Conservation (phyloP, 2,113 vertebrate genomes). For the Dromaius novaehollandiae region DNA sequence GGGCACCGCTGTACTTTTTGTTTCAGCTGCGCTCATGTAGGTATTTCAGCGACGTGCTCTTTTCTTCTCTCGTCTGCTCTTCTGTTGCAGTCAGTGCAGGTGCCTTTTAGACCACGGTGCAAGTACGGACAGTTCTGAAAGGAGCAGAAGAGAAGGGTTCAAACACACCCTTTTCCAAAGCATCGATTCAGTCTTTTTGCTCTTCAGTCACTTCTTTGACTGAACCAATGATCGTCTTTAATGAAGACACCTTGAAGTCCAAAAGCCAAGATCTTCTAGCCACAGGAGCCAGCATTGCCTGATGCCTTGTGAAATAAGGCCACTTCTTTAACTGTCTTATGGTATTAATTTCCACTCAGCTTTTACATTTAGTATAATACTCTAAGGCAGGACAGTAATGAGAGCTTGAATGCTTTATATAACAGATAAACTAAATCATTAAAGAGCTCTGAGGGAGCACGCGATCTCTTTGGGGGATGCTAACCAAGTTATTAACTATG, state of each 20-base stretch:
- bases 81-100: background rate
- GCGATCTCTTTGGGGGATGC: background rate
- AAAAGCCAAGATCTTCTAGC: background rate
- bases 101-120: background rate
- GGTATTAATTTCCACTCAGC: background rate
- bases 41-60: background rate
- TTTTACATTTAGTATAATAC: background rate
- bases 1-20: background rate
- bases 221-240: background rate
- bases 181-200: background rate
- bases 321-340: background rate
- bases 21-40: background rate
- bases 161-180: background rate
- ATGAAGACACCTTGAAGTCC: background rate
- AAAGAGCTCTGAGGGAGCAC: background rate
- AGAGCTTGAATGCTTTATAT: background rate
- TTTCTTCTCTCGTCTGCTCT: background rate
- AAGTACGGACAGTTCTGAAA: background rate
- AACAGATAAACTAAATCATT: background rate
- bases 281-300: background rate
- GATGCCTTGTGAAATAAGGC: background rate
- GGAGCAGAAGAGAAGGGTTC: background rate
- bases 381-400: background rate
- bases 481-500: background rate
- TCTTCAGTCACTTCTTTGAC: background rate